Percentiles rank a stretch among this genome's conserved stretches.
Conservation (phyloP, 2,797 vertebrate species). For the Cercopithecus hamlyni region DNA sequence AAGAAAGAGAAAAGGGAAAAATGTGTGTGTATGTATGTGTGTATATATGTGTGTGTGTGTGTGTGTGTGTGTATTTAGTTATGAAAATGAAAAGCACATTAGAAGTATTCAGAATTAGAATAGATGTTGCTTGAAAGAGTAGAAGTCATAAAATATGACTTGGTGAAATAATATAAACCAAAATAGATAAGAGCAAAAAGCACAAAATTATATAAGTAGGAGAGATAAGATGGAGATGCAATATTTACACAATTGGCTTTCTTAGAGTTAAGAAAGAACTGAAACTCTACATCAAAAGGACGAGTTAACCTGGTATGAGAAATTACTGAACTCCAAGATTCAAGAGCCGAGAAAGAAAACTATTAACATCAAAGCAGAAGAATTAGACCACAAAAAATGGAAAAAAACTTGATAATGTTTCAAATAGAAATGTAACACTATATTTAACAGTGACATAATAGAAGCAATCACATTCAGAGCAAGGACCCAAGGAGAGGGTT, state of each 20-base stretch:
- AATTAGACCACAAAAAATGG: neutral
- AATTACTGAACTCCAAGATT: neutral
- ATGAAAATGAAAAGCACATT: neutral
- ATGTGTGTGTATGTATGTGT: neutral
- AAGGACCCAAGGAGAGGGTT: neutral
- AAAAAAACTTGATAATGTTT: neutral
- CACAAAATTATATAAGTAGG: neutral
- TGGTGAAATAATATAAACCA: neutral
- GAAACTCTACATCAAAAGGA: neutral
- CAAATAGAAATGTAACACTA: neutral
- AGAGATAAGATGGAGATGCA: neutral
- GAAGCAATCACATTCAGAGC: neutral
- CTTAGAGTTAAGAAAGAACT: neutral
- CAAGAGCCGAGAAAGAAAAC: neutral
- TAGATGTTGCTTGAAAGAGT: neutral
- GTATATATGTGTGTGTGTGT: no score
- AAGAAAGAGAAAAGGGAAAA: neutral
- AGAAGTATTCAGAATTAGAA: neutral
- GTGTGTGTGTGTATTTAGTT: neutral
- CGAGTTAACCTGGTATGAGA: neutral
- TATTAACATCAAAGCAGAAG: neutral
- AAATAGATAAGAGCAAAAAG: neutral
- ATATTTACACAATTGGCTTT: neutral
- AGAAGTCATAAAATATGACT: neutral
- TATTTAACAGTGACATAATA: neutral